Evolutionary conservation across 2,888 invertebrate genomes (phyloP).

Genomic region (Eristalis pertinax): DNA sequence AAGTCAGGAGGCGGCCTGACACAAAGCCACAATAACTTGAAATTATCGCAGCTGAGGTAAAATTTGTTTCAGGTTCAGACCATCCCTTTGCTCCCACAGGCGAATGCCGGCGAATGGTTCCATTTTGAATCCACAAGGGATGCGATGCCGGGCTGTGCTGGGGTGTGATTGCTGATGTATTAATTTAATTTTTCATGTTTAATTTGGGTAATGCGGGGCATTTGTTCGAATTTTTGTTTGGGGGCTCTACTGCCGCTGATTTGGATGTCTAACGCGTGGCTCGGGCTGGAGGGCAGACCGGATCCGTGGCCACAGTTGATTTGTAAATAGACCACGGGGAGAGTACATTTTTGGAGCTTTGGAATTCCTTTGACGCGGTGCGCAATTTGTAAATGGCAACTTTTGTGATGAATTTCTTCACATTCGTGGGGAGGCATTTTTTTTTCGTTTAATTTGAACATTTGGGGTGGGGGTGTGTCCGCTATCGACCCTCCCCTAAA

Average conservation of each 20-base stretch:
- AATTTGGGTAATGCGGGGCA: conserved; percentile 49
- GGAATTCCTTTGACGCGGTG: conserved; percentile 1
- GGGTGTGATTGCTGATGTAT: conserved; percentile 60
- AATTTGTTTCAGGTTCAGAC: conserved; percentile 25
- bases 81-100: background rate
- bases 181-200: conserved; percentile 64
- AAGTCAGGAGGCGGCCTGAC: background rate
- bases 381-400: background rate
- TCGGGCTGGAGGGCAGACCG: background rate
- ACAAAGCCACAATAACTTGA: conserved; percentile 66
- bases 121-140: conserved; percentile 8
- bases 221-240: conserved; percentile 52
- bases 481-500: too few relatives aligned
- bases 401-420: background rate
- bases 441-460: too few relatives aligned
- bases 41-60: conserved; percentile 67
- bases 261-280: background rate
- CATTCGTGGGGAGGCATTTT: background rate
- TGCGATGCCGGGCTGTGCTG: background rate
- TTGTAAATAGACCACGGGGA: conserved; percentile 22
- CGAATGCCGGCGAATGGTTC: background rate
- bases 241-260: background rate
- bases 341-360: background rate
- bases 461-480: too few relatives aligned
- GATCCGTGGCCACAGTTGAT: conserved; percentile 22